Evolutionary conservation across 2,888 invertebrate genomes (phyloP).

Genomic region (Rhaphigaster nebulosa): DNA sequence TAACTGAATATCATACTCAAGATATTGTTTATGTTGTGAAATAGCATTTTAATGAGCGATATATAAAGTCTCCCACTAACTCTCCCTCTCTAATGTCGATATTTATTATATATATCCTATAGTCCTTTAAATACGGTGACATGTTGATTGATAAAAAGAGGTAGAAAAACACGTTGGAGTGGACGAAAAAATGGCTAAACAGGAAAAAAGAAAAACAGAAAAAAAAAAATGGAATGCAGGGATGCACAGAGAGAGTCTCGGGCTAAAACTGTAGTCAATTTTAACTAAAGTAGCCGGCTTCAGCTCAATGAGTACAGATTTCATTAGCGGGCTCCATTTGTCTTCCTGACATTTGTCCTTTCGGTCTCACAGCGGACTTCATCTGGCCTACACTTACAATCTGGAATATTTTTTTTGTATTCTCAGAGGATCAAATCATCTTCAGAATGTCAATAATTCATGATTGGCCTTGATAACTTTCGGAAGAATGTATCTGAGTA

Average conservation of each 20-base stretch:
- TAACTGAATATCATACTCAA: no score
- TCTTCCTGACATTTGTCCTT: slow-evolving; percentile 17
- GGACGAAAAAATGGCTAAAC: background rate
- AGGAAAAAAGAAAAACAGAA: background rate
- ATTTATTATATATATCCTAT: background rate
- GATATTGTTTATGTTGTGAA: background rate
- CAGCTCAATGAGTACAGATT: slow-evolving; percentile 22
- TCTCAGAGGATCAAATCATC: background rate
- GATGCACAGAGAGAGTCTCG: background rate
- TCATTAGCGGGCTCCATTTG: slow-evolving; percentile 31
- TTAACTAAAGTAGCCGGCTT: slow-evolving; percentile 34
- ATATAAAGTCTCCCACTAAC: no score
- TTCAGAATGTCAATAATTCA: background rate
- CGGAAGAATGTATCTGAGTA: no score
- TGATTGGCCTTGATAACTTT: background rate
- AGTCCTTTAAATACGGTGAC: background rate
- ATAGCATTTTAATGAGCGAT: background rate
- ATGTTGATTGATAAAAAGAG: background rate
- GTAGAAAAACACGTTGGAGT: background rate
- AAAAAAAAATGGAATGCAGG: background rate
- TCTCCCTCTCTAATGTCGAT: background rate
- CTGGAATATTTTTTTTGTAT: background rate
- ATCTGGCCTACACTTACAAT: background rate
- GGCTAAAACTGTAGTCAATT: background rate
- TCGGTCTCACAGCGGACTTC: background rate